Percentiles rank a stretch among this genome's conserved stretches.
phyloP scores from a whole-genome alignment of 2,888 invertebrate genomes.

The Drosophila paramelanica region DNA sequence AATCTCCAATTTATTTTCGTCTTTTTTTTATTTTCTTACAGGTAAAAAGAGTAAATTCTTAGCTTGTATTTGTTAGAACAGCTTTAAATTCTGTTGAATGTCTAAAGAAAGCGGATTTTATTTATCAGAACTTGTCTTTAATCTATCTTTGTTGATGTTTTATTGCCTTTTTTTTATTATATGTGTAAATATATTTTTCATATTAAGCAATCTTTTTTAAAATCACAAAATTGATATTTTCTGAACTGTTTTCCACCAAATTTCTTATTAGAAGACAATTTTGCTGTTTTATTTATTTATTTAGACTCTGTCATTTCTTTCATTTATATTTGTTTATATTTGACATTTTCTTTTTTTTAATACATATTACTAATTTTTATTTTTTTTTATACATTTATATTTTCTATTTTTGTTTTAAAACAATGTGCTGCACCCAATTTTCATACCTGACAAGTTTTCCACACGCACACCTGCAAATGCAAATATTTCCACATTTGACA shows the following conservation, averaged over 20 bases:
- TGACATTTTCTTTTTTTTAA: too few species aligned
- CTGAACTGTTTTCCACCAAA: too few species aligned
- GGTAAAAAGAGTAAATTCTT: too few species aligned
- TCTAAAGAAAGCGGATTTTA: too few species aligned
- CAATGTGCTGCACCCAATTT: constrained; percentile 31
- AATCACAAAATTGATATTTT: too few species aligned
- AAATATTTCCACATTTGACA: constrained; percentile 62
- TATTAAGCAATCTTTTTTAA: too few species aligned
- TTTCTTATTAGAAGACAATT: too few species aligned
- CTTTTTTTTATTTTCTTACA: background rate
- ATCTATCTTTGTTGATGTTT: background rate
- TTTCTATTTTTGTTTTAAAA: constrained; percentile 1
- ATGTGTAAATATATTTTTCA: background rate
- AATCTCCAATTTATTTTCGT: background rate
- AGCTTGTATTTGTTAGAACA: background rate
- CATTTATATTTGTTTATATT: background rate
- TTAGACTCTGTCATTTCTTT: background rate
- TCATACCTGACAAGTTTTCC: constrained; percentile 30
- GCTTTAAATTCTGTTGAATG: background rate
- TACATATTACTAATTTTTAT: too few species aligned
- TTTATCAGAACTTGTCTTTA: background rate
- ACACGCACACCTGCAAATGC: constrained; percentile 31
- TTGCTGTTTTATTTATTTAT: background rate
- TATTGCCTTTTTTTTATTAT: background rate
- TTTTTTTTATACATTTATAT: background rate